These are phyloP conservation scores for Platysternon megacephalum DNA, from an alignment of 2,113 vertebrate species.

Conservation along the genomic window DNA sequence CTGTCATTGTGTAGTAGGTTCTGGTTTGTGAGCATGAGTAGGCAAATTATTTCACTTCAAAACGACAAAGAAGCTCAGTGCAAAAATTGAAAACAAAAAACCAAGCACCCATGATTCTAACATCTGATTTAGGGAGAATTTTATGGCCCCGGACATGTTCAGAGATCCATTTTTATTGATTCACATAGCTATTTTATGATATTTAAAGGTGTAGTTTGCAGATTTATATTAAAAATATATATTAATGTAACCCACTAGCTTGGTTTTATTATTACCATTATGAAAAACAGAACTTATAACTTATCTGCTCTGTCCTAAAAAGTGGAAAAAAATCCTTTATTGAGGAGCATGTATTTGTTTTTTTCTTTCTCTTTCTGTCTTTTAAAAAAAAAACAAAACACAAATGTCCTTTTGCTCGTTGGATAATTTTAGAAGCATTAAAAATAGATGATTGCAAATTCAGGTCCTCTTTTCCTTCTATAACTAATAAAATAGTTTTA, in stretches of 20 bases:
- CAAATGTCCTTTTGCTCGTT: background rate
- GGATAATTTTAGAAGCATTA: background rate
- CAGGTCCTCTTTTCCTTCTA: background rate
- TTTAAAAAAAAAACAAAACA: background rate
- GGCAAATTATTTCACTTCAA: background rate
- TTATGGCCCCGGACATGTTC: fast-evolving
- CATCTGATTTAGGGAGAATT: background rate
- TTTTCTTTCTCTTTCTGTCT: background rate
- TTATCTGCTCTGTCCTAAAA: background rate
- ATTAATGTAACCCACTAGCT: background rate
- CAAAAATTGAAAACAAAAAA: background rate
- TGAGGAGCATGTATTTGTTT: background rate
- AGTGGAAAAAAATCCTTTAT: background rate
- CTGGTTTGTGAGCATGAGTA: background rate
- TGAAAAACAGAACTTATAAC: background rate
- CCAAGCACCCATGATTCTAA: background rate
- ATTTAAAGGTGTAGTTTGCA: background rate
- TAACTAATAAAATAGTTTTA: background rate
- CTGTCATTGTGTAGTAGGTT: background rate
- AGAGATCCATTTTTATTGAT: background rate
- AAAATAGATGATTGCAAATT: background rate
- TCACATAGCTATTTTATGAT: background rate
- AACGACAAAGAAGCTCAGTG: background rate
- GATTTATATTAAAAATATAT: background rate
- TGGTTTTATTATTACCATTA: background rate